Evolutionary conservation across 2,113 vertebrate genomes (phyloP), one percentile per base, ranked within the genome.

Genomic region (Ovibos moschatus): DNA sequence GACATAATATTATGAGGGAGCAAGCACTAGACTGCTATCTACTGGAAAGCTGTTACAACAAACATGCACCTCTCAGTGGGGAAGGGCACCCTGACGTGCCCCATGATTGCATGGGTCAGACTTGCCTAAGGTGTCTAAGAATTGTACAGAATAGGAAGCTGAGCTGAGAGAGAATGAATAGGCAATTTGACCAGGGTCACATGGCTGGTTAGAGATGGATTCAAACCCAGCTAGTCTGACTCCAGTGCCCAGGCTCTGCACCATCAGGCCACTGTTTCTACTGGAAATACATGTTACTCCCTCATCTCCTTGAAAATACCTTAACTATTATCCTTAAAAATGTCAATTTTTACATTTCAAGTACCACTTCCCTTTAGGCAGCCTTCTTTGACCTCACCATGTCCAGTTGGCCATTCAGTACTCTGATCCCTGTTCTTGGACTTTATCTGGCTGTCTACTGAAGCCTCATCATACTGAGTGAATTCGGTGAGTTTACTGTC

Each of bases 61-160:
- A 78, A 30, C 16, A 36, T 0, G 50, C 27, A 55, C 7, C 7
- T 13, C 55, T 40, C 3, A 19, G n/a, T 4, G 8, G 45, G 7
- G 10, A 78, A 51, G 58, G 57, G 36, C 10, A 1, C 40, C 0
- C 1, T 45, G 64, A 28, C n/a, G 1, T 12, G 0, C 58, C 50
- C 19, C 40, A 5, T 4, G 12, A 10, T 62, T 71, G 57, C 4
- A 5, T 45, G 60, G 6, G 53, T 43, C 79, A 90, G 45, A 25
- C 40, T 36, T 76, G 82, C 85, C 40, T 28, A 36, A 64, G 58
- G 79, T 9, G 8, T 78, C 67, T 5, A 0, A 33, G 55, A 28
- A 36, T 36, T 25, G 89, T 36, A 91, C 23, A 92, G 88, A 27
- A 0, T 7, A 94, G 30, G 45, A 57, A n/a, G 30, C 23, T 47